These are phyloP conservation scores for Xestia rhomboidea DNA, from an alignment of 2,888 invertebrate genomes.

Conservation along the genomic window DNA sequence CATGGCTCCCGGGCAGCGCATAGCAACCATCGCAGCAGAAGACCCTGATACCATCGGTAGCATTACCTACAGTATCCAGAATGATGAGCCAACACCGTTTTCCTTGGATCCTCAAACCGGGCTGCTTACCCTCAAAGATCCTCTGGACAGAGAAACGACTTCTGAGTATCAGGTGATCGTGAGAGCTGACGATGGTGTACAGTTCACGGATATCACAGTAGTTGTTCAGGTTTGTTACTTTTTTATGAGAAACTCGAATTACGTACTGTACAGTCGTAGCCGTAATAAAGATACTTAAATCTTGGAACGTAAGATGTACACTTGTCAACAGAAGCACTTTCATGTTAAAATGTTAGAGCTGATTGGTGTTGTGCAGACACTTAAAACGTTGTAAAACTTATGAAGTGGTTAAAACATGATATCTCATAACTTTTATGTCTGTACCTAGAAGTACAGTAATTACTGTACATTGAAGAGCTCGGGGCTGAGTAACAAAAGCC, in stretches of 20 bases:
- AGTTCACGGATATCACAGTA: conserved; percentile 94
- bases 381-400: conserved; percentile 19
- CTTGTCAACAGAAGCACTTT: conserved; percentile 50
- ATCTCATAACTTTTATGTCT: conserved; percentile 10
- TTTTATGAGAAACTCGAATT: conserved; percentile 60
- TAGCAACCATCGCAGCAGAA: conserved; percentile 94
- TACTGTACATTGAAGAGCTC: neutral
- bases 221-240: conserved; percentile 93
- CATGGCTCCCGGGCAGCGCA: conserved; percentile 94
- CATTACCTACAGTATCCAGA: conserved; percentile 93
- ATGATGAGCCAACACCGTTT: conserved; percentile 93
- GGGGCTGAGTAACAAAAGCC: neutral
- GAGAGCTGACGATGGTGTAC: conserved; percentile 97
- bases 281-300: conserved; percentile 67
- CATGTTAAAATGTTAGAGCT: conserved; percentile 7
- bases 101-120: conserved; percentile 93
- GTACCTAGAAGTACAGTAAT: neutral
- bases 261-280: conserved; percentile 51
- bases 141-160: conserved; percentile 95
- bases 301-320: conserved; percentile 51
- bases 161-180: conserved; percentile 95
- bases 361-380: conserved; percentile 6
- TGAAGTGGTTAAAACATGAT: neutral
- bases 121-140: conserved; percentile 93
- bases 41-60: conserved; percentile 96